Conservation (phyloP, 2,888 invertebrate species). For the Deladenus siricidicola region DNA sequence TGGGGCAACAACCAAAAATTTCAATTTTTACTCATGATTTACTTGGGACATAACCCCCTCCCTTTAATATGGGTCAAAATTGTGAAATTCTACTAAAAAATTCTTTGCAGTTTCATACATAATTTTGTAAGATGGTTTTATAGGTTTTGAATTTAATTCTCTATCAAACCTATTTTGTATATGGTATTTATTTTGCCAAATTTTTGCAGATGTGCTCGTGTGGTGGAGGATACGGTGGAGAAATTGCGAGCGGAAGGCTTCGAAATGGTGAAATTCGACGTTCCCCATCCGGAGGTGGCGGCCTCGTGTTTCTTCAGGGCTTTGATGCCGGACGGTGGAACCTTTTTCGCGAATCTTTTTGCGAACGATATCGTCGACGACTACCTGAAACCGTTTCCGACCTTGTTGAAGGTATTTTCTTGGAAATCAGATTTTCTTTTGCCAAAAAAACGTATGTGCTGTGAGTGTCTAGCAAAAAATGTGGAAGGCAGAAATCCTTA, state of each 20-base stretch:
- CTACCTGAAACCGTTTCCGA: constrained; percentile 37
- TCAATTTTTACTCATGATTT: too few species aligned
- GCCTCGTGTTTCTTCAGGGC: constrained; percentile 36
- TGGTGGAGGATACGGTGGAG: constrained; percentile 37
- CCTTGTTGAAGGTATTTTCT: constrained; percentile 28
- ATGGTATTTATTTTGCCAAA: neutral
- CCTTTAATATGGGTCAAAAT: too few species aligned
- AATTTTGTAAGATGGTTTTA: too few species aligned
- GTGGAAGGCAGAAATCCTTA: neutral
- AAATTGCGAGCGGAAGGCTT: constrained; percentile 35
- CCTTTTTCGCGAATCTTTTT: constrained; percentile 35
- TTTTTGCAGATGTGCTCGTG: constrained; percentile 31
- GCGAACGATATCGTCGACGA: constrained; percentile 41
- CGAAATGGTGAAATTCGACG: constrained; percentile 32
- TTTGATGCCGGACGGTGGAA: constrained; percentile 42
- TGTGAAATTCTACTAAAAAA: too few species aligned
- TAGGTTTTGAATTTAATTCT: too few species aligned
- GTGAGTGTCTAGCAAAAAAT: neutral
- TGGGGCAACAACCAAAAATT: too few species aligned
- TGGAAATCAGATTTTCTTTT: neutral
- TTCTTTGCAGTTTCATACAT: too few species aligned
- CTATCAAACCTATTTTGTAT: too few species aligned
- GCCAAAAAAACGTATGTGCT: neutral
- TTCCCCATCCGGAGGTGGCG: constrained; percentile 29
- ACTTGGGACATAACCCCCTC: too few species aligned